phyloP scores from a whole-genome alignment of 2,888 invertebrate genomes.

The Hyalella azteca region DNA sequence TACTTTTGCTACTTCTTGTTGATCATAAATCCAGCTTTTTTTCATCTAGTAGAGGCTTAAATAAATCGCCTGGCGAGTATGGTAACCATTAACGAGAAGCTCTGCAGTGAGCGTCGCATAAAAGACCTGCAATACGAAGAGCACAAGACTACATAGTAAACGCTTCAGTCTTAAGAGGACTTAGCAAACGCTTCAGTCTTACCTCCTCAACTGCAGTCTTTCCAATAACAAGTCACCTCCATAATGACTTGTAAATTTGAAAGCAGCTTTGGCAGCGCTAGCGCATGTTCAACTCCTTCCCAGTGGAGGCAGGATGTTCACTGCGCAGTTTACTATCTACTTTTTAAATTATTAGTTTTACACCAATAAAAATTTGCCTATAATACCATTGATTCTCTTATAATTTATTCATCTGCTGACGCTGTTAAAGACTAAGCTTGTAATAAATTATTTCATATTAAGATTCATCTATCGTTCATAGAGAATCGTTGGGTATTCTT shows the following conservation, averaged over 20 bases:
- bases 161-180: background rate
- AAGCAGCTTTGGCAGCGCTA: background rate
- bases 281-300: too few relatives aligned
- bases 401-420: background rate
- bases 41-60: too few relatives aligned
- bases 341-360: background rate
- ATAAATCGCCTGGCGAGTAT: too few relatives aligned
- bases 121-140: too few relatives aligned
- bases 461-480: too few relatives aligned
- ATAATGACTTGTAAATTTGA: conserved; percentile 31
- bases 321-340: background rate
- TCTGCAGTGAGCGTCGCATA: background rate
- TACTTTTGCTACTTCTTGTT: too few relatives aligned
- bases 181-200: background rate
- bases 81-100: background rate
- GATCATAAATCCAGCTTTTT: too few relatives aligned
- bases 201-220: background rate
- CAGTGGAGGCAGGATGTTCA: background rate
- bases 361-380: background rate
- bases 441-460: too few relatives aligned
- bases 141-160: too few relatives aligned
- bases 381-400: background rate
- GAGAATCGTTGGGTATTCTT: too few relatives aligned
- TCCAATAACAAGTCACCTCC: background rate
- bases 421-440: background rate